Evolutionary conservation across 2,888 invertebrate species (phyloP), one percentile per base, ranked within the genome.

Genomic region (Ophion ventricosus): DNA sequence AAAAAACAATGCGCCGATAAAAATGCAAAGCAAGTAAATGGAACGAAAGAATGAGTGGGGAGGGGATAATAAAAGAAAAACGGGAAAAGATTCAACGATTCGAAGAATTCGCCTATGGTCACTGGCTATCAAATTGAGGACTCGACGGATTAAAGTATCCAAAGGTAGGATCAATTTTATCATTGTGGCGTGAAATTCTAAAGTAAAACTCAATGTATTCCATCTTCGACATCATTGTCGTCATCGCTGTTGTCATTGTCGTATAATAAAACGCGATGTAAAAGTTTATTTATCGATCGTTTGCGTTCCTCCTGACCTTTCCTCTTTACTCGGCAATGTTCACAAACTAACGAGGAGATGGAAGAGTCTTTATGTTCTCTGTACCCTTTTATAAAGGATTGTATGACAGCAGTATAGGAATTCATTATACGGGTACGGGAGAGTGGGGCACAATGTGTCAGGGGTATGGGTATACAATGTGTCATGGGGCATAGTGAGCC

Each of bases 301-400:
- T 81, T 78, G 77, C 78, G 70, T 84, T 81, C 29, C 35, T 81
- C 59, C 57, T 84, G 80, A 84, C 84, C 84, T 84, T 84, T 84
- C 14, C 70, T 76, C 61, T 57, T 57, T 59, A 74, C 74, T 57
- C 54, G 67, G 49, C 73, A 40, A 69, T 23, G 70, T 57, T 56
- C 43, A 59, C 63, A 57, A 66, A 49, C 64, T 57, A 20, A 83
- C 67, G 59, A 61, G 40, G 26, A 54, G 78, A 78, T 40, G 40
- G 23, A 66, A 25, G 72, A 23, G 40, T 80, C 54, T 25, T n/a
- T n/a, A 61, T 57, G 64, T 54, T 26, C 72, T 43, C 20, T 59
- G 25, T 40, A 26, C 54, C 56, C 56, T 54, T 20, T n/a, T 56
- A 40, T 43, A 63, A 17, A 54, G 11, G 8, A 70, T 14, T 57